Evolutionary conservation across 2,888 invertebrate genomes (phyloP), one percentile per base, ranked within the genome.

Genomic region (Sesamia inferens): DNA sequence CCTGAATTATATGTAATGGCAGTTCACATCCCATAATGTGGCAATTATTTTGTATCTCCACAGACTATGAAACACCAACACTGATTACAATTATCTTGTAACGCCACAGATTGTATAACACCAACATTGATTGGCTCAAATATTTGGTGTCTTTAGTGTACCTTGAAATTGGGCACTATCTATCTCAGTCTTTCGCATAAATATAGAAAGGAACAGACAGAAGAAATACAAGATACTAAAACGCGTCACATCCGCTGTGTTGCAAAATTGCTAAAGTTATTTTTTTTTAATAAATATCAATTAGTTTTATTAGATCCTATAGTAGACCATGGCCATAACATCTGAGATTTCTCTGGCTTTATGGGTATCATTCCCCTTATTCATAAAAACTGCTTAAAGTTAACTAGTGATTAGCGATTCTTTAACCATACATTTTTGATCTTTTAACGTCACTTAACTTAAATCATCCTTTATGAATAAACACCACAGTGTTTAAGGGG

Each of bases 191-290:
- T 63, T 55, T 48, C 31, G 5, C 47, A 57, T 8, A 13, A 13
- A 14, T 39, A 16, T 24, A 68, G 57, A 62, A 16, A 68, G 65
- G 55, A 62, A 72, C 66, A 69, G 19, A 16, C n/a, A 70, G 22
- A 63, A 61, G 77, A 57, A 42, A 68, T 48, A 80, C 54, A 22
- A 71, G 66, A 63, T 51, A 83, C 71, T 69, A 79, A 71, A 81
- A 83, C 57, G 51, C 80, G 83, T 85, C 83, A 85, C 47, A 79
- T 84, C 76, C 84, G 74, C 68, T 57, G 48, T 63, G 68, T 65
- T 66, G 64, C 71, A 42, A 78, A 77, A 81, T 68, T 48, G 24
- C 62, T 76, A 68, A 78, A 61, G 78, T 71, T 75, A 77, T 74
- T 31, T 31, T 31, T 31, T 31, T 71, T 66, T 79, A 78, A 71